Base-by-base conservation (phyloP, 2,797 vertebrate genomes). In the Melanotaenia parkinsoni region DNA sequence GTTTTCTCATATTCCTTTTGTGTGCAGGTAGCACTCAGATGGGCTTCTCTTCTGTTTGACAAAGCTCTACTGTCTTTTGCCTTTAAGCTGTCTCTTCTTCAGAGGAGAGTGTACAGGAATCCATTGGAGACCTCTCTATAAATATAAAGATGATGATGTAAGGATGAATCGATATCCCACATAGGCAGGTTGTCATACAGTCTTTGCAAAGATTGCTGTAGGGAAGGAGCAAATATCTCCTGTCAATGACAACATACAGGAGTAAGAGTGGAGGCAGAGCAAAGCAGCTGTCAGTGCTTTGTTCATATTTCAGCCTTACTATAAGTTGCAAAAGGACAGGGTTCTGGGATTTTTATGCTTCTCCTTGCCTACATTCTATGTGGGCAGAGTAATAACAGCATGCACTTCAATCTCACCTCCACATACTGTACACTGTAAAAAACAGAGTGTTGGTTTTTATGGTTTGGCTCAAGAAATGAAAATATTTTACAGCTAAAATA, bases 161-260 rank as follows among this genome's bases (percentile, higher is more conserved):
- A 72, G 78, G 75, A 50, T 71, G 56, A 84, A 92, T 92, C 81
- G 58, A 93, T 92, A 89, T 63, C 72, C 73, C 73, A 71, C 81
- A 77, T 74, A 73, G 74, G 62, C 74, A 72, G 74, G 66, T 65
- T 87, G 81, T 92, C 90, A 87, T 81, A 79, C 88, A 91, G 85
- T 91, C 90, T 79, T 71, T 69, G 67, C 12, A 6, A 74, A 77
- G 75, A 83, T 84, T 45, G 63, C 68, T 75, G 65, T 53, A 72
- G 74, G 75, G 67, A 81, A 80, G 63, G 71, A 82, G 63, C 79
- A 78, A 51, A 82, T 83, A 74, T 75, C 58, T 80, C 51, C 54
- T 24, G 76, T 66, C 72, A 51, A 38, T 80, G 81, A 81, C 63
- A 68, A 54, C 8, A 22, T 37, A 50, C 35, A 64, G 67, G 4